Percentiles rank a stretch among this genome's conserved stretches.
Conservation (phyloP, 2,888 invertebrate species). For the Eubasilissa splendida region DNA sequence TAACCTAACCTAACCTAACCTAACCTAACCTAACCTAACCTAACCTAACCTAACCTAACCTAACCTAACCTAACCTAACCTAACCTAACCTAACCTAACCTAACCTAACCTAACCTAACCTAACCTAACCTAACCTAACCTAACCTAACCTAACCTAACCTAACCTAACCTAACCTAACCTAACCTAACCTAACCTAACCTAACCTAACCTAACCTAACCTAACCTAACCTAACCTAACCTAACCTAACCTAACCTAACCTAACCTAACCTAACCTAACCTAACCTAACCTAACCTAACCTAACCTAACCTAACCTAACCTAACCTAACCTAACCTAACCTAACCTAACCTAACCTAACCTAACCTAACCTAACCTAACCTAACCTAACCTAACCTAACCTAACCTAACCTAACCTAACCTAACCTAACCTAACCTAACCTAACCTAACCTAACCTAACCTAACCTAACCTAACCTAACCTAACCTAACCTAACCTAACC, state of each 20-base stretch:
- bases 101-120: conserved; percentile 29
- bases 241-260: conserved; percentile 36
- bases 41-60: conserved; percentile 29
- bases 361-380: too few species aligned
- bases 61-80: conserved; percentile 29
- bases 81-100: conserved; percentile 27
- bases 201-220: conserved; percentile 34
- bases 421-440: too few species aligned
- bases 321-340: too few species aligned
- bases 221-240: conserved; percentile 34
- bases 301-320: too few species aligned
- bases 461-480: too few species aligned
- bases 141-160: conserved; percentile 31
- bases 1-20: conserved; percentile 26
- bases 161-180: conserved; percentile 13
- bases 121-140: conserved; percentile 18
- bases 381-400: too few species aligned
- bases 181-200: conserved; percentile 33
- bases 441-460: too few species aligned
- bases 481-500: too few species aligned
- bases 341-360: too few species aligned
- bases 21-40: conserved; percentile 26
- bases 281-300: conserved; percentile 39
- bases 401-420: too few species aligned
- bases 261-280: conserved; percentile 42